Conservation (phyloP, 2,113 vertebrate genomes). For the Varanus salvator region DNA sequence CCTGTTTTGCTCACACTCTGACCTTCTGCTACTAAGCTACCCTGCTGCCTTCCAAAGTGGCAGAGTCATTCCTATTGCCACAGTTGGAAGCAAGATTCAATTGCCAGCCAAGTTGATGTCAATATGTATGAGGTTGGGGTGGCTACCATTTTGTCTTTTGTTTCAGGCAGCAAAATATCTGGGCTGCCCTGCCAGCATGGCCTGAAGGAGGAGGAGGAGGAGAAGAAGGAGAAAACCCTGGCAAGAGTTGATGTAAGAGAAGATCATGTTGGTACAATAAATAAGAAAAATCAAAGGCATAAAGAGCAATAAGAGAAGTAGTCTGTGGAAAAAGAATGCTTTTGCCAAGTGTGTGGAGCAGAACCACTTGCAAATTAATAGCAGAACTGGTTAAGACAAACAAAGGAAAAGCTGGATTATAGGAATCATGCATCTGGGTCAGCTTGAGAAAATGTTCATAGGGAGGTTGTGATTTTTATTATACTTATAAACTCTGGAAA, state of each 20-base stretch:
- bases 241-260: constrained; percentile 31
- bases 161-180: too few species aligned
- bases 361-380: constrained; percentile 41
- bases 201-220: not conserved
- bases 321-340: constrained; percentile 44
- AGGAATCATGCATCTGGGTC: not conserved
- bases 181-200: too few species aligned
- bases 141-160: too few species aligned
- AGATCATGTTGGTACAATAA: constrained; percentile 39
- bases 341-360: constrained; percentile 42
- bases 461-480: not conserved
- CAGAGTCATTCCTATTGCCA: too few species aligned
- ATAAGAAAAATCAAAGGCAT: constrained; percentile 36
- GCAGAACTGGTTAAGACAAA: constrained; percentile 12
- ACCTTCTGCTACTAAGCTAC: too few species aligned
- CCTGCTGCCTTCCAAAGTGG: too few species aligned
- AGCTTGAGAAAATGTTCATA: not conserved
- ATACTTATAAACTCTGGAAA: not conserved
- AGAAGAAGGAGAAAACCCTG: not conserved
- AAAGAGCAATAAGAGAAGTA: constrained; percentile 36
- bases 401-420: not conserved
- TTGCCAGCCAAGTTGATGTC: too few species aligned
- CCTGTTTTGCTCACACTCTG: too few species aligned
- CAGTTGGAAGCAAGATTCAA: too few species aligned
- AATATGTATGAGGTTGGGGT: too few species aligned